A percentile compares a stretch with the other conserved stretches of the same genome.
phyloP scores from a whole-genome alignment of 1,140 invertebrate species.

The Orchesella cincta region DNA sequence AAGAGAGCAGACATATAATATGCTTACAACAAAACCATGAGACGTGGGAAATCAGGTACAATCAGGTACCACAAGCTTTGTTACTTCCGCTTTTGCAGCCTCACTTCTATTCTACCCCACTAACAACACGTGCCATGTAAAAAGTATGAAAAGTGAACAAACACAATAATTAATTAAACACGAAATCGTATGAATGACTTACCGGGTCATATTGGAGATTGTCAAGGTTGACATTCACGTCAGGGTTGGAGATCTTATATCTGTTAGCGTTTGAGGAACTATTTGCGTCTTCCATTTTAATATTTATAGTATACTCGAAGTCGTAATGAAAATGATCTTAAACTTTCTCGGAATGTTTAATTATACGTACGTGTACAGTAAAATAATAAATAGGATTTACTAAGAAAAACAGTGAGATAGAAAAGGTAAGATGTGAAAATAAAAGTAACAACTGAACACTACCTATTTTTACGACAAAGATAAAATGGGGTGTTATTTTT shows the following conservation, averaged over 20 bases:
- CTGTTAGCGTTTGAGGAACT: background rate
- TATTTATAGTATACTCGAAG: too few species aligned
- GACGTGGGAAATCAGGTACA: too few species aligned
- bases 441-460: background rate
- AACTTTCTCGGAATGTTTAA: background rate
- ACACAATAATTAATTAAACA: constrained; percentile 6
- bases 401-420: background rate
- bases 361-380: background rate
- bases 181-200: background rate
- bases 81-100: too few species aligned
- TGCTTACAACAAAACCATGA: too few species aligned
- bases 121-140: too few species aligned
- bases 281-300: background rate
- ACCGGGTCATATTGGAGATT: background rate
- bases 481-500: background rate
- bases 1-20: too few species aligned
- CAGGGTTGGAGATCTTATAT: constrained; percentile 12
- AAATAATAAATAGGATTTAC: background rate
- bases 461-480: constrained; percentile 1
- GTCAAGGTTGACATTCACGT: background rate
- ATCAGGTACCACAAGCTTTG: too few species aligned
- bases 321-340: too few species aligned
- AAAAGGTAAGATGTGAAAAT: background rate
- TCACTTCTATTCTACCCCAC: too few species aligned
- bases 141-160: too few species aligned